Evolutionary conservation across 2,888 invertebrate species (phyloP).

Genomic region (Erebia ligea): DNA sequence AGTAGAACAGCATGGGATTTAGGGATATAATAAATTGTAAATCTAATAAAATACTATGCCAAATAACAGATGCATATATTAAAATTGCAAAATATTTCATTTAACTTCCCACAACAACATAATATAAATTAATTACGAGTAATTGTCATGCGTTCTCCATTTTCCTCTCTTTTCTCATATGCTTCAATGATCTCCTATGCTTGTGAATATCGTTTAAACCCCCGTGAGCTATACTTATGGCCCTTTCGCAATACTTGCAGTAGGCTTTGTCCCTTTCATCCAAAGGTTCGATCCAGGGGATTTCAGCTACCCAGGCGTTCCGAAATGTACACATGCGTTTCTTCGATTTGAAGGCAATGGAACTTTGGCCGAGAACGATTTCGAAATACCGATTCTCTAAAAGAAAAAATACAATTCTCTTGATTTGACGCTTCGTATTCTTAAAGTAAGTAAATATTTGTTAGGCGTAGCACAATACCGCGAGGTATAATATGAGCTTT

Average conservation of each 20-base stretch:
- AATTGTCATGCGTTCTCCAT: conserved; percentile 15
- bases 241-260: conserved; percentile 24
- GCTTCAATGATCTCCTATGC: conserved; percentile 21
- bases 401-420: not conserved
- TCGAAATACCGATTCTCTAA: conserved; percentile 25
- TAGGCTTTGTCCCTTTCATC: conserved; percentile 25
- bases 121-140: not conserved
- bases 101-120: not conserved
- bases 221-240: conserved; percentile 25
- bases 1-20: too few species aligned
- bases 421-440: not conserved
- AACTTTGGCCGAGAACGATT: not conserved
- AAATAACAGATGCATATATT: not conserved
- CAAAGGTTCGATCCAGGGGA: conserved; percentile 30
- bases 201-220: conserved; percentile 24
- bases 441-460: too few species aligned
- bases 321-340: conserved; percentile 28
- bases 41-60: too few species aligned
- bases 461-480: too few species aligned
- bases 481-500: not conserved
- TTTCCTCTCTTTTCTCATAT: conserved; percentile 7
- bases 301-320: conserved; percentile 17
- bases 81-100: not conserved
- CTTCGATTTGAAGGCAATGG: conserved; percentile 2
- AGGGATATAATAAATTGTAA: too few species aligned